Conservation (phyloP, 2,888 invertebrate species). For the Dioctria rufipes region DNA sequence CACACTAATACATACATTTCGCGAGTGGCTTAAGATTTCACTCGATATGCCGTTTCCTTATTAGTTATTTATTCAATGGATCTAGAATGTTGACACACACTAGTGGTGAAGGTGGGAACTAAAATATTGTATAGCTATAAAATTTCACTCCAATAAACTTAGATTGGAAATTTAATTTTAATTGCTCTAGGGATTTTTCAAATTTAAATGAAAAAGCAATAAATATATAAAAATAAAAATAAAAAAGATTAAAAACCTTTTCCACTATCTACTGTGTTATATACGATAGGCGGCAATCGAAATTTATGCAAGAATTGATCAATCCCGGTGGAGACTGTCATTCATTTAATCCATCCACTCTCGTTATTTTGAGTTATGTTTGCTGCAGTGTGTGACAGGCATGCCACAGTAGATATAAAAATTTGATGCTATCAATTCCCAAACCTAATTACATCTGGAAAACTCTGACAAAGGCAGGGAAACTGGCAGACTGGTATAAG, state of each 20-base stretch:
- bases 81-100: no score
- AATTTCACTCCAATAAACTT: no score
- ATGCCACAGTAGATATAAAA: slow-evolving; percentile 41
- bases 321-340: slow-evolving; percentile 22
- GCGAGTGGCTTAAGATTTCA: no score
- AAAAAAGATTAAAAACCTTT: slow-evolving; percentile 6
- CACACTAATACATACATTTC: no score
- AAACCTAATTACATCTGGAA: slow-evolving; percentile 55
- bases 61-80: no score
- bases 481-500: no score
- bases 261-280: not conserved
- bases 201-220: no score
- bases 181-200: no score
- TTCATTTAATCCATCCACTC: slow-evolving; percentile 24
- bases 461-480: not conserved
- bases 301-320: slow-evolving; percentile 44
- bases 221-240: slow-evolving; percentile 20
- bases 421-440: slow-evolving; percentile 53
- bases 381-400: slow-evolving; percentile 24
- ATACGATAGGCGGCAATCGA: slow-evolving; percentile 23
- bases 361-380: slow-evolving; percentile 35
- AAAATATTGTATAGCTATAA: no score
- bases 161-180: no score
- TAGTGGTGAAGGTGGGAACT: no score
- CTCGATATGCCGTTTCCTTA: no score